Evolutionary conservation across 2,113 vertebrate species (phyloP).

Genomic region (Hippocampus guttulatus): DNA sequence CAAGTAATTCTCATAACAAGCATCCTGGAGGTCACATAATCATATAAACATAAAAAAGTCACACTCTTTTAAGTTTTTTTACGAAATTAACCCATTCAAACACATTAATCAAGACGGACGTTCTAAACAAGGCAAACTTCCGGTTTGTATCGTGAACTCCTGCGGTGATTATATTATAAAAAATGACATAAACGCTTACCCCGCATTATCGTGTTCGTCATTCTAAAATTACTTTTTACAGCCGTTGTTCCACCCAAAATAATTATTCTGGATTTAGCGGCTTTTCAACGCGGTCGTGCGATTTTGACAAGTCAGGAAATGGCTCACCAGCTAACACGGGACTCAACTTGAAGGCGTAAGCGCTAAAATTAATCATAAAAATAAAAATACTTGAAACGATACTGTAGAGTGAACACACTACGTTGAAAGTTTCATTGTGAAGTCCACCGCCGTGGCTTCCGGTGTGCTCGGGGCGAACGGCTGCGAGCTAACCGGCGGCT

Average conservation of each 20-base stretch:
- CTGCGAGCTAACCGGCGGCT: conserved; percentile 21
- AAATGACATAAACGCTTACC: not conserved
- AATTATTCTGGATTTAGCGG: not conserved
- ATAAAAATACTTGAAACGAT: not conserved
- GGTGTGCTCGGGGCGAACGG: fast-evolving
- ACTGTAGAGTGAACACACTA: not conserved
- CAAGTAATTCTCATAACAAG: not conserved
- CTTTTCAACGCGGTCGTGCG: not conserved
- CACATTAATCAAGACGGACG: not conserved
- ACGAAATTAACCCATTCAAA: not conserved
- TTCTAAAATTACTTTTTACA: not conserved
- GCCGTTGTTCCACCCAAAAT: not conserved
- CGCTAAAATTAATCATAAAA: not conserved
- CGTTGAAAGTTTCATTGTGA: conserved; percentile 17
- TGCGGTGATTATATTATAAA: not conserved
- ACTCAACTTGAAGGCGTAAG: too few relatives aligned
- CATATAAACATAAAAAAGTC: not conserved
- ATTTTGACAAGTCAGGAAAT: not conserved
- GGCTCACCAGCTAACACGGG: not conserved
- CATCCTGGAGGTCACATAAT: not conserved
- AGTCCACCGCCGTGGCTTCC: conserved; percentile 9
- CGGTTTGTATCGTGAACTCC: not conserved
- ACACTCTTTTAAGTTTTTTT: not conserved
- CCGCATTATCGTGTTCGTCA: not conserved
- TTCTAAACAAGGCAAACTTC: not conserved